Evolutionary conservation across 2,888 invertebrate species (phyloP), one percentile per base, ranked within the genome.

Genomic region (Yponomeuta plumbellus): DNA sequence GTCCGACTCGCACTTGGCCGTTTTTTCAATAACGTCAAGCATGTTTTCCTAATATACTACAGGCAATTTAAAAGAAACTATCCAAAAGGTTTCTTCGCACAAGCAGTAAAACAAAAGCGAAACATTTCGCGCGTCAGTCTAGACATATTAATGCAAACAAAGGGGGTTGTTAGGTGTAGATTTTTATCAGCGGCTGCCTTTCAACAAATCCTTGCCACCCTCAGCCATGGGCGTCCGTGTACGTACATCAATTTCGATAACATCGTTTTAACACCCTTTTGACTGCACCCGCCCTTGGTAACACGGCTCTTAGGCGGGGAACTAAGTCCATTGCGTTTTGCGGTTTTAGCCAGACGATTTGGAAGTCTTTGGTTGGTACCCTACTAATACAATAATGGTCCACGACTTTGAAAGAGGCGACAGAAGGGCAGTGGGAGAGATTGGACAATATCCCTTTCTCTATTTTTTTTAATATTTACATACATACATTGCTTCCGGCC

Each of bases 121-220:
- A 21, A 23, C 59, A 21, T 34, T 61, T 34, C 34, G 17, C 61
- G n/a, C 61, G n/a, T n/a, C 34, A 10, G 61, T 61, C 61, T 61
- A 61, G 61, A 61, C 61, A n/a, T 61, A 22, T 59, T 59, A 59
- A 22, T 52, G 23, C 59, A 61, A 61, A 61, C 61, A 61, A 61
- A 23, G 34, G 61, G n/a, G 26, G 61, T 26, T 26, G 26, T 34
- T 21, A 58, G 13, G 34, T 4, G 23, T 61, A 61, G 61, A 61
- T 61, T 61, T 52, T 61, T 61, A 61, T 61, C 61, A 23, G 22
- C 61, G 61, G n/a, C 26, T 23, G 13, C 34, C 26, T 26, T 61
- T 61, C 61, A 61, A 13, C 34, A 34, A 26, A 61, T 61, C 58
- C 58, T 58, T 22, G 22, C 44, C 21, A 61, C 61, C 61, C 59